These are phyloP conservation scores for Chiloscyllium punctatum DNA, from an alignment of 2,797 vertebrate genomes.

Conservation along the genomic window DNA sequence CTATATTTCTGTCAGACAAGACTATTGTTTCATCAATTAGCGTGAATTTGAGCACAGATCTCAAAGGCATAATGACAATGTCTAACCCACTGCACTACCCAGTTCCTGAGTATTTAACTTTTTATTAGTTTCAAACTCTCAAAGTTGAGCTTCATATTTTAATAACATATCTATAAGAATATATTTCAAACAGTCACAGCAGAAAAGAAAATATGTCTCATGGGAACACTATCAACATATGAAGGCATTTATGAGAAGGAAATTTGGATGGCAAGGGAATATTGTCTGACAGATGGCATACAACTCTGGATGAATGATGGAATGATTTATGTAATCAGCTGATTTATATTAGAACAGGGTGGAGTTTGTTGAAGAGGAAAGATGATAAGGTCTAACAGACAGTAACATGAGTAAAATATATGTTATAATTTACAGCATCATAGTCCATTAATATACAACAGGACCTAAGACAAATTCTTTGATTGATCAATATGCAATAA, in stretches of 20 bases:
- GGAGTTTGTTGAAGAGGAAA: background rate
- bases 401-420: background rate
- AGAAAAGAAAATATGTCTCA: background rate
- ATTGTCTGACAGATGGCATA: background rate
- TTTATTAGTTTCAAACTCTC: background rate
- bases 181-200: background rate
- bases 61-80: background rate
- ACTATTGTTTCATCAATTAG: background rate
- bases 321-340: background rate
- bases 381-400: background rate
- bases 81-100: background rate
- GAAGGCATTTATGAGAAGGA: background rate
- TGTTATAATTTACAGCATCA: background rate
- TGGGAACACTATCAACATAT: background rate
- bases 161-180: background rate
- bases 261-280: background rate
- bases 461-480: background rate
- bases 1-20: background rate
- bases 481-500: slow-evolving; percentile 15
- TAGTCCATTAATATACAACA: background rate
- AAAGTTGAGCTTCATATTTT: background rate
- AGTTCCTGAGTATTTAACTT: background rate
- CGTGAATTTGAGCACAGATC: background rate
- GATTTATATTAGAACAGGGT: background rate
- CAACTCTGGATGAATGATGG: background rate